Conservation (phyloP, 1,140 invertebrate genomes). For the Magallana ariakensis region DNA sequence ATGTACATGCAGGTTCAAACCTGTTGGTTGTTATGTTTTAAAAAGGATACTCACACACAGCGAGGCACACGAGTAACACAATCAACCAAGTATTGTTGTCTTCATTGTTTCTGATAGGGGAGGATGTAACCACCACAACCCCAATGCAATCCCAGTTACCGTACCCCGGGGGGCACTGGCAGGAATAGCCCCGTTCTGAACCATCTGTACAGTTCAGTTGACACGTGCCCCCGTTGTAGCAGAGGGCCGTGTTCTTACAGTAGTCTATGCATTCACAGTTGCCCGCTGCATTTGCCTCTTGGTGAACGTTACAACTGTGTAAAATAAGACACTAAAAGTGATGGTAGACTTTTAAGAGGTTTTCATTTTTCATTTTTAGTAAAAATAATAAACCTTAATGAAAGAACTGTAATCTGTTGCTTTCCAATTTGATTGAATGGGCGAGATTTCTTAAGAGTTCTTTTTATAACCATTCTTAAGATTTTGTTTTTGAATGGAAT, state of each 20-base stretch:
- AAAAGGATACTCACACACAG: constrained; percentile 13
- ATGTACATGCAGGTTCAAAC: too few species aligned
- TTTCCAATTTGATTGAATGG: too few species aligned
- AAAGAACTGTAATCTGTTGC: too few species aligned
- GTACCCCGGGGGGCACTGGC: constrained; percentile 22
- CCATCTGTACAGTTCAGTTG: neutral
- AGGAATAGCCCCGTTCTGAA: neutral
- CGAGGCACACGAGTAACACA: constrained; percentile 17
- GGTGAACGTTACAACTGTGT: constrained; percentile 19
- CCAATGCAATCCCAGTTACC: neutral
- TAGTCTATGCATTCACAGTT: neutral
- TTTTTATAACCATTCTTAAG: too few species aligned
- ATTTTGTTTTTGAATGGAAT: too few species aligned
- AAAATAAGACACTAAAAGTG: too few species aligned
- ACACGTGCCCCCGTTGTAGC: constrained; percentile 29
- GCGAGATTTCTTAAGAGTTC: too few species aligned
- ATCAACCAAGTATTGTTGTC: constrained; percentile 33
- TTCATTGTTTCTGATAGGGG: neutral
- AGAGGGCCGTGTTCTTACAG: neutral
- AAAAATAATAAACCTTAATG: too few species aligned
- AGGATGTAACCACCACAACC: neutral
- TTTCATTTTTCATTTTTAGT: too few species aligned
- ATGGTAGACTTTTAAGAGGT: too few species aligned
- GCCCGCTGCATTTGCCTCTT: neutral
- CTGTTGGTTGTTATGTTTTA: too few species aligned